phyloP scores from a whole-genome alignment of 2,888 invertebrate species.

The Gisinianus flammeolus region DNA sequence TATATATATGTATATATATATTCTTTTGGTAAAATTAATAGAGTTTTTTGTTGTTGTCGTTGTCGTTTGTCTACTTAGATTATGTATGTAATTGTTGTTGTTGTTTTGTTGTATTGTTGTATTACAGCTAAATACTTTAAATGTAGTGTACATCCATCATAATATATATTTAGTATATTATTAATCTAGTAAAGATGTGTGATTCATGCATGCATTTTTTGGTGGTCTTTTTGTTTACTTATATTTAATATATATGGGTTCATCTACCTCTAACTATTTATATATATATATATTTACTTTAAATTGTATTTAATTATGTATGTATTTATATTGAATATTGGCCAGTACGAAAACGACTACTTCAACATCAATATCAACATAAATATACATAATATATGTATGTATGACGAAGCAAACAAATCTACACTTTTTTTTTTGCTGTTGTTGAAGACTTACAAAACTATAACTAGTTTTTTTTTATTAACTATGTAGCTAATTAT shows the following conservation, averaged over 20 bases:
- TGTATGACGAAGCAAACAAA: background rate
- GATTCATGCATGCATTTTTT: constrained; percentile 22
- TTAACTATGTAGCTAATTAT: background rate
- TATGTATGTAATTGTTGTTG: too few relatives aligned
- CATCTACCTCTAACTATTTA: too few relatives aligned
- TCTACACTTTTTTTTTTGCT: background rate
- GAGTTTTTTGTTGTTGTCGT: background rate
- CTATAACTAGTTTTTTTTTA: too few relatives aligned
- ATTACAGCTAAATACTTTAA: too few relatives aligned
- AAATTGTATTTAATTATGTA: background rate
- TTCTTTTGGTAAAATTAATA: background rate
- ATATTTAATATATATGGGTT: too few relatives aligned
- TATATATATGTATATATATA: background rate
- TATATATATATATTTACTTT: background rate
- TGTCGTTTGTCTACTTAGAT: too few relatives aligned
- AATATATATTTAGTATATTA: too few relatives aligned
- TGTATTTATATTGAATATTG: constrained; percentile 4
- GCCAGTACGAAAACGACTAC: constrained; percentile 7
- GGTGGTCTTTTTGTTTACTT: background rate
- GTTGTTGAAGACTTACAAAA: too few relatives aligned
- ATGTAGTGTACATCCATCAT: too few relatives aligned
- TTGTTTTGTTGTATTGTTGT: too few relatives aligned
- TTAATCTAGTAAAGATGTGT: too few relatives aligned
- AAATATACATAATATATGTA: too few relatives aligned
- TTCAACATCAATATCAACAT: background rate